Percentiles rank a stretch among this genome's conserved stretches.
These are phyloP conservation scores for Julus scanicus DNA, from an alignment of 2,888 invertebrate species.

Conservation along the genomic window DNA sequence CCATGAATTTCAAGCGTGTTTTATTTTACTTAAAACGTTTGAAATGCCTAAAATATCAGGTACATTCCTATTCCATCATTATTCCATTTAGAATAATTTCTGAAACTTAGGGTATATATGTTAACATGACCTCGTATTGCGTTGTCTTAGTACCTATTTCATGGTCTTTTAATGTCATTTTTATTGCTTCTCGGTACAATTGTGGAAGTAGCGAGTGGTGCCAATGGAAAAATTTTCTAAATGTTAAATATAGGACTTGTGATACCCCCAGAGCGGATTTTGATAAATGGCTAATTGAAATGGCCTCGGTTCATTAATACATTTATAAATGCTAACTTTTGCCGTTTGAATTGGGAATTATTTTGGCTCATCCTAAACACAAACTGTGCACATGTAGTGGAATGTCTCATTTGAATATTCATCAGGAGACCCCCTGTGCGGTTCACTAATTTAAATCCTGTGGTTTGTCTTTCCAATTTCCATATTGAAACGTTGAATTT, in stretches of 20 bases:
- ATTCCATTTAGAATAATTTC: too few relatives aligned
- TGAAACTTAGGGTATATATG: too few relatives aligned
- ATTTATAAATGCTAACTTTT: not conserved
- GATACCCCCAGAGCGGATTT: not conserved
- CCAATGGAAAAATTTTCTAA: too few relatives aligned
- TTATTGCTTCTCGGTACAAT: too few relatives aligned
- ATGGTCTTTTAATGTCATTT: too few relatives aligned
- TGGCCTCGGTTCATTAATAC: not conserved
- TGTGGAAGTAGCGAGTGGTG: too few relatives aligned
- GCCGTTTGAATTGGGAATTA: not conserved
- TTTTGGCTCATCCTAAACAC: not conserved
- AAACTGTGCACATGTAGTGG: not conserved
- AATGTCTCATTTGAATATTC: conserved; percentile 9
- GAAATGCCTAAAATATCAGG: too few relatives aligned
- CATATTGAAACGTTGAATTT: conserved; percentile 38
- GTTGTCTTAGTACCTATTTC: too few relatives aligned
- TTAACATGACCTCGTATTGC: too few relatives aligned
- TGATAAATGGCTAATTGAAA: not conserved
- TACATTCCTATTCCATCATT: too few relatives aligned
- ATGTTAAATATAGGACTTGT: not conserved
- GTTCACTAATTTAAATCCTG: not conserved
- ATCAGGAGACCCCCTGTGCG: conserved; percentile 17
- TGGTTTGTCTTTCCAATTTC: conserved; percentile 27
- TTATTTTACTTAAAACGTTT: too few relatives aligned
- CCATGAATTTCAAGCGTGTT: too few relatives aligned